phyloP scores from a whole-genome alignment of 1,140 invertebrate species.

The Drosophila equinoxialis region DNA sequence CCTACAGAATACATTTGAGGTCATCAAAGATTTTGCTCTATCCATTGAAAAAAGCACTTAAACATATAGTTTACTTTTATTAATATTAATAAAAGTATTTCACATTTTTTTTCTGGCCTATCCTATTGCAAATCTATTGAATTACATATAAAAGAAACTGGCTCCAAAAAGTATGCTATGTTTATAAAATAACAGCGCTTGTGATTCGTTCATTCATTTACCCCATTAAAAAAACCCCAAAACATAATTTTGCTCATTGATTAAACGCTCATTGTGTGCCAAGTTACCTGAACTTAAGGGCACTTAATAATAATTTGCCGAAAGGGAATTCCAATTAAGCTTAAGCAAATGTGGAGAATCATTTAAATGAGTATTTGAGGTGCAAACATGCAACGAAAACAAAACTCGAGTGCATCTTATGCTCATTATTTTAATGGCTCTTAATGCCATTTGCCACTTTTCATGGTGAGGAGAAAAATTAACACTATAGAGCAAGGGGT shows the following conservation, averaged over 20 bases:
- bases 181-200: neutral
- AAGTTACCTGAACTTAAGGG: constrained; percentile 12
- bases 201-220: neutral
- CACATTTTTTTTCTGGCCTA: too few relatives aligned
- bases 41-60: too few relatives aligned
- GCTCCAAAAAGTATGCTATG: neutral
- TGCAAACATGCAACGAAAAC: constrained; percentile 14
- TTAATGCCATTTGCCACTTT: constrained; percentile 50
- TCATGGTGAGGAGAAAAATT: constrained; percentile 35
- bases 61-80: too few relatives aligned
- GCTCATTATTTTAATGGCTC: constrained; percentile 57
- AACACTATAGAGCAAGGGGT: constrained; percentile 13
- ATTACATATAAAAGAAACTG: too few relatives aligned
- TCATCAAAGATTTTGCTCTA: too few relatives aligned
- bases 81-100: too few relatives aligned
- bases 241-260: constrained; percentile 1
- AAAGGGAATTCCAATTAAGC: constrained; percentile 43
- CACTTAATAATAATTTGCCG: constrained; percentile 37
- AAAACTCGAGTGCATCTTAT: constrained; percentile 6
- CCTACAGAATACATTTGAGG: too few relatives aligned
- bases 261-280: constrained; percentile 28
- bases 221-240: neutral
- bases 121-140: too few relatives aligned
- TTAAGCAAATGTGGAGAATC: constrained; percentile 1
- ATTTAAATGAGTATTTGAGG: constrained; percentile 10